Base-by-base conservation (phyloP, 2,797 vertebrate species). In the Rhinatrema bivittatum region DNA sequence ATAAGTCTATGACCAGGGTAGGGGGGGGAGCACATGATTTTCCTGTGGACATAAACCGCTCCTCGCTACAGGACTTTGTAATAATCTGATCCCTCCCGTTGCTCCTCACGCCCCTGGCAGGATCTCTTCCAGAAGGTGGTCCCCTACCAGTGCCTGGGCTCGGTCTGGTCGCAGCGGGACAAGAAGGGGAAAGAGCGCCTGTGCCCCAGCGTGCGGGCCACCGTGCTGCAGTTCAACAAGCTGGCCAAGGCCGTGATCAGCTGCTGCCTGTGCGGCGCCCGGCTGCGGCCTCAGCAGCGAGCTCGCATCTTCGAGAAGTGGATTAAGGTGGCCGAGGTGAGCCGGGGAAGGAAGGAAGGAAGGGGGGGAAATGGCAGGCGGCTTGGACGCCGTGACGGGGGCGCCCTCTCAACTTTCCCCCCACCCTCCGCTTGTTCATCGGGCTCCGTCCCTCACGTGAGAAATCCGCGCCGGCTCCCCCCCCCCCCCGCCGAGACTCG, bases 61-160 rank as follows among this genome's bases (percentile, higher is more conserved):
- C n/a, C n/a, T n/a, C n/a, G n/a, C n/a, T n/a, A n/a, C n/a, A n/a
- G n/a, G n/a, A n/a, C n/a, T n/a, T n/a, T n/a, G n/a, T n/a, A n/a
- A n/a, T n/a, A n/a, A n/a, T n/a, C n/a, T n/a, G n/a, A 5, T 20
- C 1, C 9, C 5, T 7, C 12, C 7, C 5, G 14, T 25, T 19
- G 20, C 7, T 17, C 11, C 7, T 7, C 13, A 30, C 17, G 39
- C 16, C 12, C 4, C 25, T 40, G 13, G 16, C 67, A 94, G 92
- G 87, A 89, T 49, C 84, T 94, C 31, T 96, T 96, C 63, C 73
- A 94, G 29, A 82, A 76, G n/a, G 69, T 96, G 56, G 83, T 93
- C 11, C 92, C 92, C 16, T 89, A 90, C 52, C 88, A 96, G 77
- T 96, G 92, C 52, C 72, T 94, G 30, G 92, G 92, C 15, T 88